A percentile compares a stretch with the other conserved stretches of the same genome.
phyloP scores from a whole-genome alignment of 2,888 invertebrate species.

The Amblyjoppa fuscipennis region DNA sequence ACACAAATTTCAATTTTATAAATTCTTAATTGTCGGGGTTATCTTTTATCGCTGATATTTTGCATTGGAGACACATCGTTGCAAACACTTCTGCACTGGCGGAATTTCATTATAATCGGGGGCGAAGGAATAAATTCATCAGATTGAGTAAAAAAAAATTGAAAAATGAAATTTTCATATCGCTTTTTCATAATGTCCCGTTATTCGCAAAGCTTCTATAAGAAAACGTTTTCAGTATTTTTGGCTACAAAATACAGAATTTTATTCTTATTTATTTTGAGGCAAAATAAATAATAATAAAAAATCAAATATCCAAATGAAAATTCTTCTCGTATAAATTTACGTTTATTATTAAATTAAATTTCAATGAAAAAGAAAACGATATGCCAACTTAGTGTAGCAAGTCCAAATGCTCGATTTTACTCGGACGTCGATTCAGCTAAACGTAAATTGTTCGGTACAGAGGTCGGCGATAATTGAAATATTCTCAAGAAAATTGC shows the following conservation, averaged over 20 bases:
- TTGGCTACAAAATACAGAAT: too few relatives aligned
- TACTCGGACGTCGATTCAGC: not conserved
- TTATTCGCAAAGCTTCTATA: too few relatives aligned
- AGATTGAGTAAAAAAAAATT: not conserved
- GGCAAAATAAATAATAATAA: not conserved
- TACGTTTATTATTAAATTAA: too few relatives aligned
- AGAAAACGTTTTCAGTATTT: too few relatives aligned
- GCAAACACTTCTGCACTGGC: too few relatives aligned
- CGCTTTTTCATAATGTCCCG: too few relatives aligned
- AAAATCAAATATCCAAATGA: not conserved
- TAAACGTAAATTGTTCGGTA: not conserved
- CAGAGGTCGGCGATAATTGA: not conserved
- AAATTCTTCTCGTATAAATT: too few relatives aligned
- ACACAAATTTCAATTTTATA: slow-evolving; percentile 4
- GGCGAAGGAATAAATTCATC: too few relatives aligned
- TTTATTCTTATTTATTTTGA: too few relatives aligned
- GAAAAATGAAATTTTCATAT: too few relatives aligned
- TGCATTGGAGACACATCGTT: not conserved
- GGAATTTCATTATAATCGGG: too few relatives aligned
- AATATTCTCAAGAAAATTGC: not conserved
- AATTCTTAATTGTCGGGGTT: not conserved
- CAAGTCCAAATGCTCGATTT: not conserved
- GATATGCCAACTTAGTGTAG: too few relatives aligned
- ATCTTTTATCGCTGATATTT: not conserved
- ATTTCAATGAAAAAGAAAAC: not conserved